Percentiles rank a stretch among this genome's conserved stretches.
These are phyloP conservation scores for Crocuta crocuta DNA, from an alignment of 2,113 vertebrate species.

Conservation along the genomic window DNA sequence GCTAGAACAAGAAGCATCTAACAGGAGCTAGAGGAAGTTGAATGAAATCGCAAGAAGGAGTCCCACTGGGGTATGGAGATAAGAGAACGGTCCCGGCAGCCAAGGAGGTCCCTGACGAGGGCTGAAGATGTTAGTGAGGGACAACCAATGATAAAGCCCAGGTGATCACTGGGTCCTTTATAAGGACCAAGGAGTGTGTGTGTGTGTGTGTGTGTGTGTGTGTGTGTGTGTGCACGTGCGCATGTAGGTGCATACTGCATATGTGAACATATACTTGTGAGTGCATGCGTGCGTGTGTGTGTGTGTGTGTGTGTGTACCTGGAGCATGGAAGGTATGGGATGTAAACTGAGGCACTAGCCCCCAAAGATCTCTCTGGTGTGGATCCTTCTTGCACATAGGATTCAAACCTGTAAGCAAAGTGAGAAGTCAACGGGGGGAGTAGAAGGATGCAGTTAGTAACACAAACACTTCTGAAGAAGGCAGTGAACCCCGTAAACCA, in stretches of 20 bases:
- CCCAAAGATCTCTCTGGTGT: no score
- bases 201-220: not conserved
- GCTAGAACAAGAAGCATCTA: not conserved
- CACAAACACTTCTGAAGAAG: no score
- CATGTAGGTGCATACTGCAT: no score
- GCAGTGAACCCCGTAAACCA: no score
- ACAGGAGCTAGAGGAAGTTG: not conserved
- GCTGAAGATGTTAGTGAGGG: not conserved
- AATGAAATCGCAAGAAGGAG: no score
- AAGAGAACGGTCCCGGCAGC: rapidly evolving
- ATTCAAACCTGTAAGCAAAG: not conserved
- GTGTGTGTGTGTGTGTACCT: not conserved
- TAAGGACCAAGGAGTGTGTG: not conserved
- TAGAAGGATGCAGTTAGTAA: not conserved
- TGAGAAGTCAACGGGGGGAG: not conserved
- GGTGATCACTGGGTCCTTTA: not conserved
- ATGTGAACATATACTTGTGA: no score
- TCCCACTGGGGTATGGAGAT: not conserved
- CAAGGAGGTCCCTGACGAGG: not conserved
- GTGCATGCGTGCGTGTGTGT: no score
- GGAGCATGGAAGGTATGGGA: not conserved
- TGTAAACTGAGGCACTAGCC: not conserved
- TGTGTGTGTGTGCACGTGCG: not conserved
- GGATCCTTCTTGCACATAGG: not conserved
- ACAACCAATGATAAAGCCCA: not conserved